These are phyloP conservation scores for Cephus runcator DNA, from an alignment of 2,888 invertebrate species.

Conservation along the genomic window DNA sequence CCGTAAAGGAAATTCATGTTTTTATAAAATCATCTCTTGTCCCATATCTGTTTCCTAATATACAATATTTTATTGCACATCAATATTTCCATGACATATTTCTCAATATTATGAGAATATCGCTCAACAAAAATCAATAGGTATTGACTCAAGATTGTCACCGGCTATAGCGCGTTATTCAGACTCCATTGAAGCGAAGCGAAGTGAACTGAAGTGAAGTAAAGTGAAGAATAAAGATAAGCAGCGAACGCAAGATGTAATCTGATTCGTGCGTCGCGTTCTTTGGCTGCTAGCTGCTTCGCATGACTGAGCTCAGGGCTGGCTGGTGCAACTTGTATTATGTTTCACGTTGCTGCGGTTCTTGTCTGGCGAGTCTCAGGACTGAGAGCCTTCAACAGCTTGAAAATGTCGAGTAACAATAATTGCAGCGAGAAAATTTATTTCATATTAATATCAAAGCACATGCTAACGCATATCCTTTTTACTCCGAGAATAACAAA, in stretches of 20 bases:
- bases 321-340: slow-evolving; percentile 65
- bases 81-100: not conserved
- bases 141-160: not conserved
- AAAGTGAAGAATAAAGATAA: slow-evolving; percentile 62
- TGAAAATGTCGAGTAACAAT: slow-evolving; percentile 27
- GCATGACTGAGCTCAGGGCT: slow-evolving; percentile 58
- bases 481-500: not conserved
- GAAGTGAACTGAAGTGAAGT: slow-evolving; percentile 53
- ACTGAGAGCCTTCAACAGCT: slow-evolving; percentile 33
- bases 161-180: not conserved
- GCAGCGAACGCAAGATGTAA: slow-evolving; percentile 62
- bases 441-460: not conserved
- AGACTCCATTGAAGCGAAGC: slow-evolving; percentile 54
- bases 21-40: not conserved
- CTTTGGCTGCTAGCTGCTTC: slow-evolving; percentile 56
- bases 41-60: no score
- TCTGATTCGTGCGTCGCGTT: slow-evolving; percentile 64
- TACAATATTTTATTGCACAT: no score
- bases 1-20: not conserved
- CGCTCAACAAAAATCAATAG: not conserved
- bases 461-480: not conserved
- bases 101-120: not conserved
- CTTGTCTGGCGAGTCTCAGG: slow-evolving; percentile 52
- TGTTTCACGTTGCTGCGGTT: slow-evolving; percentile 64
- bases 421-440: not conserved